Conservation (phyloP, 1,140 invertebrate species). For the Condylostylus longicornis region DNA sequence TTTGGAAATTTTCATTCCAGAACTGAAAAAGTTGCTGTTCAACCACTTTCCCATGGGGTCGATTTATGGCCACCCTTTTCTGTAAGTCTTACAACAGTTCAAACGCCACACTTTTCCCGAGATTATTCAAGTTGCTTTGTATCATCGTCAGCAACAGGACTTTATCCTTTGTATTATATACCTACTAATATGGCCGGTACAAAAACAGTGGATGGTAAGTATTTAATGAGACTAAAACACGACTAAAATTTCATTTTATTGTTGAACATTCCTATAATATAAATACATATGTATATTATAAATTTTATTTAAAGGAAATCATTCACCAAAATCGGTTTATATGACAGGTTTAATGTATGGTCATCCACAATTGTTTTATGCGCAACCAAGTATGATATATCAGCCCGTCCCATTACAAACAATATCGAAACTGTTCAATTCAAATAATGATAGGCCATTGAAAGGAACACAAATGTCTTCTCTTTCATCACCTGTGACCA, state of each 20-base stretch:
- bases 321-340: slow-evolving; percentile 27
- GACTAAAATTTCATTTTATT: slow-evolving; percentile 1
- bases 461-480: neutral
- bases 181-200: slow-evolving; percentile 28
- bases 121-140: slow-evolving; percentile 17
- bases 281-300: neutral
- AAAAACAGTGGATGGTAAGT: neutral
- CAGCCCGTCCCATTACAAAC: slow-evolving; percentile 21
- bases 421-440: neutral
- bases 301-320: slow-evolving; percentile 6
- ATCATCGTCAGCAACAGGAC: slow-evolving; percentile 21
- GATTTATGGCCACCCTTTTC: slow-evolving; percentile 47
- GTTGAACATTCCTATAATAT: too few species aligned
- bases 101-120: slow-evolving; percentile 26
- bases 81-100: slow-evolving; percentile 35
- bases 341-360: slow-evolving; percentile 40
- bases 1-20: neutral
- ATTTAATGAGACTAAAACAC: neutral
- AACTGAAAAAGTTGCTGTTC: neutral
- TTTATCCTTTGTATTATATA: slow-evolving; percentile 46
- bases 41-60: slow-evolving; percentile 11
- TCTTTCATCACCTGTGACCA: too few species aligned
- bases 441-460: neutral
- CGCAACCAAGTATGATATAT: slow-evolving; percentile 27
- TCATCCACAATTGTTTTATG: slow-evolving; percentile 27